phyloP scores from a whole-genome alignment of 2,888 invertebrate genomes.

The Microdon myrmicae region DNA sequence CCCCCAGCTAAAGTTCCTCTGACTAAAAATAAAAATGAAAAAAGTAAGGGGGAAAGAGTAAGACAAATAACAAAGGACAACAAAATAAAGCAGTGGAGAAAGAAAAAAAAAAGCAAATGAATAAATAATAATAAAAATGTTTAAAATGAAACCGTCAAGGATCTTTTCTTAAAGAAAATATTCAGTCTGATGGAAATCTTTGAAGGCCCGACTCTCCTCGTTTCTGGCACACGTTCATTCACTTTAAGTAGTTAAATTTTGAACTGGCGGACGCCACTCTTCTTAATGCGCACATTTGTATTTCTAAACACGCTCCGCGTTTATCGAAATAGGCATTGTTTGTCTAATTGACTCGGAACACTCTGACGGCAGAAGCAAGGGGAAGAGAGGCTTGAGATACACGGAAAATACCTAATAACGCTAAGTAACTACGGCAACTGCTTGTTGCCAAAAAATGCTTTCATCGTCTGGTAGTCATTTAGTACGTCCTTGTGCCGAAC shows the following conservation, averaged over 20 bases:
- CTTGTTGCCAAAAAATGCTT: conserved; percentile 21
- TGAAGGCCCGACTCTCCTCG: no score
- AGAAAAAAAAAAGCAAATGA: conserved; percentile 5
- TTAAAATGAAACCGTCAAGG: conserved; percentile 33
- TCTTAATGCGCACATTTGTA: conserved; percentile 43
- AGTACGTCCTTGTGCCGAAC: conserved; percentile 2
- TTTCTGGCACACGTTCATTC: not conserved
- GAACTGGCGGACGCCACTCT: conserved; percentile 23
- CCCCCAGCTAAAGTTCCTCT: no score
- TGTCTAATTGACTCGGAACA: conserved; percentile 43
- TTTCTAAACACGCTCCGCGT: conserved; percentile 43
- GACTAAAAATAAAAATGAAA: no score
- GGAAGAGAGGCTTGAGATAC: conserved; percentile 3
- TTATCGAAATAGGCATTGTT: conserved; percentile 42
- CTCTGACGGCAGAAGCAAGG: conserved; percentile 12
- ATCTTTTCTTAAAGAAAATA: conserved; percentile 27
- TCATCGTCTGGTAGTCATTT: conserved; percentile 9
- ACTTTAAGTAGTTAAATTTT: conserved; percentile 15
- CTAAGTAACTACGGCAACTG: conserved; percentile 39
- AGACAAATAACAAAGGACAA: not conserved
- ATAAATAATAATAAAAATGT: not conserved
- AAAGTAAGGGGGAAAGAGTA: conserved; percentile 15
- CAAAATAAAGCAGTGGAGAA: no score
- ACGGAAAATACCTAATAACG: conserved; percentile 29
- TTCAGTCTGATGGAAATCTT: conserved; percentile 26